phyloP scores from a whole-genome alignment of 1,140 invertebrate species.

The Geopemphigus sp. region DNA sequence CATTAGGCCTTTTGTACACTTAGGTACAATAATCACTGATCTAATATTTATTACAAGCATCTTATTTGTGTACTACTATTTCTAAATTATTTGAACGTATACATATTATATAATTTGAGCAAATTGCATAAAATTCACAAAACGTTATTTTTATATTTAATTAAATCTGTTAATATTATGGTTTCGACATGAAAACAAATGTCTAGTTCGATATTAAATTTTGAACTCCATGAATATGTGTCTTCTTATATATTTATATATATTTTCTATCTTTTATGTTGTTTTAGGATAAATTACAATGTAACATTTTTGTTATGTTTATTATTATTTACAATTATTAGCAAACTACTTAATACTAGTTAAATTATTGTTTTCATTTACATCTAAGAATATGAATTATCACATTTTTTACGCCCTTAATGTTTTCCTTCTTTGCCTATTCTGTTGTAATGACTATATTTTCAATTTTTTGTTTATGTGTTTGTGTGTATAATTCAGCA shows the following conservation, averaged over 20 bases:
- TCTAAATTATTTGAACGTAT: not conserved
- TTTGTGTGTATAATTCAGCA: conserved; percentile 24
- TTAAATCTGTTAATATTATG: not conserved
- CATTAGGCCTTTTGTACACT: not conserved
- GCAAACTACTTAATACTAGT: conserved; percentile 29
- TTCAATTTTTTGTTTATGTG: conserved; percentile 13
- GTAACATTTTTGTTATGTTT: conserved; percentile 33
- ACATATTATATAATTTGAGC: not conserved
- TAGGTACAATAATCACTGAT: not conserved
- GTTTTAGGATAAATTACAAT: conserved; percentile 12
- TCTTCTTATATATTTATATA: not conserved
- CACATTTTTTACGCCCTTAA: conserved; percentile 6
- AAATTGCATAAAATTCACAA: not conserved
- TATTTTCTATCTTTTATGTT: too few species aligned
- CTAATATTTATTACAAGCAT: not conserved
- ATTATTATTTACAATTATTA: conserved; percentile 21
- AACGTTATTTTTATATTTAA: conserved; percentile 9
- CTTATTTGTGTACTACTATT: not conserved
- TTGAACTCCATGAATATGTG: conserved; percentile 1
- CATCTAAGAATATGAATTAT: conserved; percentile 6
- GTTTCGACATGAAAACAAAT: not conserved
- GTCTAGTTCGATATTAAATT: too few species aligned
- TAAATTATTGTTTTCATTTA: conserved; percentile 17
- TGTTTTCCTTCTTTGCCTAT: conserved; percentile 35
- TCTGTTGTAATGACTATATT: conserved; percentile 40